Evolutionary conservation across 2,888 invertebrate species (phyloP), one percentile per base, ranked within the genome.

Genomic region (Disparrhopalites patrizii): DNA sequence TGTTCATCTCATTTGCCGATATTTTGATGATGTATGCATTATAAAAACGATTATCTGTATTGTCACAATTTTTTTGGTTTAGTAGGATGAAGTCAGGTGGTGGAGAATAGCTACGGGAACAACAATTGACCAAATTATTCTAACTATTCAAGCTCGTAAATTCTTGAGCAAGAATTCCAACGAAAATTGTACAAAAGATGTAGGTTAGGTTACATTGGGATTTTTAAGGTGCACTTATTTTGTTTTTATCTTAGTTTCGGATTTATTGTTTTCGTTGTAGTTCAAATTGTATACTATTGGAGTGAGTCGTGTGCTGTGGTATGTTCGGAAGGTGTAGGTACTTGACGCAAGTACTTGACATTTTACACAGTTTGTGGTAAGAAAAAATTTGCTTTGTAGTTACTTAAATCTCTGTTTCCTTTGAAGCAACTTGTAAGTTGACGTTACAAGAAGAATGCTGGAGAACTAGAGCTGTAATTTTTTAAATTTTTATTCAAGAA

Each of bases 81-180:
- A 64, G 64, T 64, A 64, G 63, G 67, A 64, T 61, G 63, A 65
- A 61, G 63, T 28, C 5, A 36, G 38, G 15, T 64, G 68, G 66
- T 68, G 68, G 68, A 51, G 60, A 52, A 66, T 68, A 55, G 56
- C 33, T 20, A 62, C 61, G 15, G 68, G 68, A 36, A 57, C 55
- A 30, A 68, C 66, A 20, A 60, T 63, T 25, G 66, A 68, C 52
- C 68, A 68, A 52, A 56, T 68, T 40, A 47, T 62, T 33, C 56
- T 68, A 58, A 68, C 68, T 52, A 65, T 65, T 60, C 65, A 60
- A 58, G 65, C 65, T 28, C 51, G 60, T 31, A 30, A 38, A 33
- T 54, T 36, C 27, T 40, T 52, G 51, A 62, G 36, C 18, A 18
- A 33, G 30, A 13, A 15, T 25, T 25, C 28, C 28, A 54, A 3